These are phyloP conservation scores for Listronotus bonariensis DNA, from an alignment of 1,140 invertebrate species.

Conservation along the genomic window DNA sequence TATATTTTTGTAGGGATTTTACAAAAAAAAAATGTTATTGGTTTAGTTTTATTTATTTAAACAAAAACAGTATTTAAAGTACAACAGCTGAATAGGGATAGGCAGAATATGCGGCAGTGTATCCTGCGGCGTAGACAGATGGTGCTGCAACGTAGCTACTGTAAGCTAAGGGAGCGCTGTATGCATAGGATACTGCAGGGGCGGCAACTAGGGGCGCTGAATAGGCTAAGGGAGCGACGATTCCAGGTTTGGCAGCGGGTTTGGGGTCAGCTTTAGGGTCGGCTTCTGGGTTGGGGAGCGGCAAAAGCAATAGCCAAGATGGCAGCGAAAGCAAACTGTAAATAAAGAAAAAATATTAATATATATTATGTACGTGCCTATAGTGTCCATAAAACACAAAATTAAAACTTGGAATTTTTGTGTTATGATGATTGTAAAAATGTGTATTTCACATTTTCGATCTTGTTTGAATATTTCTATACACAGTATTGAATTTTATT, in stretches of 20 bases:
- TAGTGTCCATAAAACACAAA: too few species aligned
- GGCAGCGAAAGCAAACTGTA: conserved; percentile 16
- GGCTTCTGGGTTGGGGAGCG: conserved; percentile 6
- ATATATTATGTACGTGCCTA: too few species aligned
- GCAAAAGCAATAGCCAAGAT: conserved; percentile 25
- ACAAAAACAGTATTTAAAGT: background rate
- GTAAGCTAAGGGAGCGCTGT: conserved; percentile 4
- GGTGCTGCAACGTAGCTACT: conserved; percentile 12
- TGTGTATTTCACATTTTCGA: too few species aligned
- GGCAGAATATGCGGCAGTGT: conserved; percentile 18
- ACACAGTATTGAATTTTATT: too few species aligned
- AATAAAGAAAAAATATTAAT: background rate
- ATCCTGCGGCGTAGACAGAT: conserved; percentile 34
- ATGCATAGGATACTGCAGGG: conserved; percentile 4
- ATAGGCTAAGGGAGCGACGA: conserved; percentile 16
- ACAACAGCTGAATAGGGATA: background rate
- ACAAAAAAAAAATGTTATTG: too few species aligned
- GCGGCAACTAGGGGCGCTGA: conserved; percentile 9
- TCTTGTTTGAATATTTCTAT: too few species aligned
- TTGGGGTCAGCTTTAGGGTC: conserved; percentile 13
- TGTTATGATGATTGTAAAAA: too few species aligned
- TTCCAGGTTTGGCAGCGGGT: conserved; percentile 7
- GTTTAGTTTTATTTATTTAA: too few species aligned
- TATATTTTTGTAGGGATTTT: too few species aligned
- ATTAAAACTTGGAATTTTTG: too few species aligned